Percentiles rank a stretch among this genome's conserved stretches.
Conservation (phyloP, 2,113 vertebrate genomes). For the Cebus imitator region DNA sequence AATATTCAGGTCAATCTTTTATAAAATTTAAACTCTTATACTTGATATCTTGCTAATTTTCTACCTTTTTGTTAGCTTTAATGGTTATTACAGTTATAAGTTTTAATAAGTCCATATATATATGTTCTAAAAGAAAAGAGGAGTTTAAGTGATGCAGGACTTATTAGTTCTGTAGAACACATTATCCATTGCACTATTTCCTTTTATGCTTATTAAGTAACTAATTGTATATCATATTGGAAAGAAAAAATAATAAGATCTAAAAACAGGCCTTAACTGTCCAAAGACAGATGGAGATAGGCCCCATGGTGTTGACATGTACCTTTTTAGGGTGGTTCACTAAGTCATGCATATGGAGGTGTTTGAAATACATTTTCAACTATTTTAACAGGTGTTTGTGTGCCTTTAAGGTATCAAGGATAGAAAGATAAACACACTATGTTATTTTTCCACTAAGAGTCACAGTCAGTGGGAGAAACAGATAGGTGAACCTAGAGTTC, state of each 20-base stretch:
- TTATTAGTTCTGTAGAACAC: not conserved
- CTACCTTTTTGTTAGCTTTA: not conserved
- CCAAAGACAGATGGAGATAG: not conserved
- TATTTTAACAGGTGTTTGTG: not conserved
- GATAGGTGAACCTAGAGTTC: not conserved
- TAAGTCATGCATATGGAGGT: not conserved
- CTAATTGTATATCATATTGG: not conserved
- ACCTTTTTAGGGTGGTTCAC: not conserved
- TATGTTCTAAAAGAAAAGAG: conserved; percentile 13
- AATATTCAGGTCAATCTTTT: not conserved
- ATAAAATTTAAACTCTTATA: not conserved
- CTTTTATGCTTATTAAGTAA: not conserved
- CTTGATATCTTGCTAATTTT: not conserved
- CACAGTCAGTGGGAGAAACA: not conserved
- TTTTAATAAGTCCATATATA: not conserved
- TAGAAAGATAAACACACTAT: not conserved
- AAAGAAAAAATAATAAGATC: not conserved
- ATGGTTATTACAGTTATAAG: not conserved
- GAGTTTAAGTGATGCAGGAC: not conserved
- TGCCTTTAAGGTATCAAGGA: not conserved
- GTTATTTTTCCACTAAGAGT: not conserved
- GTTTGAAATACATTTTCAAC: not conserved
- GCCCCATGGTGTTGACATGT: not conserved
- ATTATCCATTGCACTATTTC: not conserved
- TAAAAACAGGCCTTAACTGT: not conserved